phyloP scores from a whole-genome alignment of 2,888 invertebrate genomes.

The Drosophila algonquin region DNA sequence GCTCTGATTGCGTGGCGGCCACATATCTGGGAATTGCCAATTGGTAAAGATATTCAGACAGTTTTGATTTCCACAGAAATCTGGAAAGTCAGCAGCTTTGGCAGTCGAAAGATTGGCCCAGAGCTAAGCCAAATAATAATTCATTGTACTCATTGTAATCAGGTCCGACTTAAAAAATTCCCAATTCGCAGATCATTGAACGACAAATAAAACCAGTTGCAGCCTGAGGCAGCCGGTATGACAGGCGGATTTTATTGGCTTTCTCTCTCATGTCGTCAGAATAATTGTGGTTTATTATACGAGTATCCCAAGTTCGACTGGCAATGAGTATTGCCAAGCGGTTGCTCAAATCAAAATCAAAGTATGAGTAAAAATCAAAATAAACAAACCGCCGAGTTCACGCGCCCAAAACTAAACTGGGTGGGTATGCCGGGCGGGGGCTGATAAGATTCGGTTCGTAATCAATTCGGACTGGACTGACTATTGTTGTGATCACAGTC shows the following conservation, averaged over 20 bases:
- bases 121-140: background rate
- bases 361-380: conserved; percentile 27
- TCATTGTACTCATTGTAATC: conserved; percentile 25
- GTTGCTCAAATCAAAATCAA: background rate
- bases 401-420: conserved; percentile 1
- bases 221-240: conserved; percentile 41
- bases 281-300: conserved; percentile 4
- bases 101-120: too few relatives aligned
- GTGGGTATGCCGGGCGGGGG: background rate
- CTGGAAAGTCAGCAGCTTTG: too few relatives aligned
- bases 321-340: background rate
- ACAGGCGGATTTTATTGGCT: conserved; percentile 22
- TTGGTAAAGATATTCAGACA: background rate
- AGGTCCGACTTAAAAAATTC: conserved; percentile 8
- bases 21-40: conserved; percentile 78
- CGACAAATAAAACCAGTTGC: conserved; percentile 29
- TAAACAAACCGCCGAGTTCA: background rate
- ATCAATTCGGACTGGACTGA: background rate
- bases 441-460: conserved; percentile 29
- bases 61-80: too few relatives aligned
- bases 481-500: conserved; percentile 49
- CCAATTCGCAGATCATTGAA: conserved; percentile 32
- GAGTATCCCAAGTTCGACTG: background rate
- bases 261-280: conserved; percentile 16
- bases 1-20: conserved; percentile 88